A percentile compares a stretch with the other conserved stretches of the same genome.
Evolutionary conservation across 2,113 vertebrate species (phyloP).

Genomic region (Saguinus midas): DNA sequence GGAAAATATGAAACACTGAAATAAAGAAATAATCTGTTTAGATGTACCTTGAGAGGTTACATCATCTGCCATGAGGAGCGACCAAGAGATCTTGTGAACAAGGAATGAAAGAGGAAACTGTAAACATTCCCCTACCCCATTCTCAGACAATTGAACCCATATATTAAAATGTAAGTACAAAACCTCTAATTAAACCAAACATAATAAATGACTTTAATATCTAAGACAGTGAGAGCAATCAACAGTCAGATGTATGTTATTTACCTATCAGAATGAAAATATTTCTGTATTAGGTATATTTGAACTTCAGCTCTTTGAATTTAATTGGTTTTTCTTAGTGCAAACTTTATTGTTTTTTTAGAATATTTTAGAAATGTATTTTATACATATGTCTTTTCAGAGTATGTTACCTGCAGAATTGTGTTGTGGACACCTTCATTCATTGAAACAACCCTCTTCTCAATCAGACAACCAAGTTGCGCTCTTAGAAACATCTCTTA

Average conservation of each 20-base stretch:
- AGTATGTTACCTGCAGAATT: too few species aligned
- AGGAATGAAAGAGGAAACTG: background rate
- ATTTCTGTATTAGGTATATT: background rate
- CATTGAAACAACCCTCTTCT: too few species aligned
- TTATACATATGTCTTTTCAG: too few species aligned
- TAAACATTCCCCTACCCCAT: background rate
- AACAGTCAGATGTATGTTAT: background rate
- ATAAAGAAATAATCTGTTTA: background rate
- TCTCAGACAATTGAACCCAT: background rate
- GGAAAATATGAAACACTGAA: background rate
- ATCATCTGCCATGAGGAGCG: background rate
- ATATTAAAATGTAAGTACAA: background rate
- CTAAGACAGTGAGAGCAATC: background rate
- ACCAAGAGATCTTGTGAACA: background rate
- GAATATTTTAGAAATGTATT: too few species aligned
- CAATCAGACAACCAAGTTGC: too few species aligned
- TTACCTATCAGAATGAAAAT: slow-evolving; percentile 6
- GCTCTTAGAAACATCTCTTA: too few species aligned
- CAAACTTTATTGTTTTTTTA: background rate
- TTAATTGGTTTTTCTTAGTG: background rate
- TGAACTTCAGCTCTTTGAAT: background rate
- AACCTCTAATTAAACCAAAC: background rate
- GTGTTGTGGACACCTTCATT: too few species aligned
- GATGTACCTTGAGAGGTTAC: background rate
- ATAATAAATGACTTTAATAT: background rate